Conservation (phyloP, 1,140 invertebrate genomes). For the Calosoma granatense region DNA sequence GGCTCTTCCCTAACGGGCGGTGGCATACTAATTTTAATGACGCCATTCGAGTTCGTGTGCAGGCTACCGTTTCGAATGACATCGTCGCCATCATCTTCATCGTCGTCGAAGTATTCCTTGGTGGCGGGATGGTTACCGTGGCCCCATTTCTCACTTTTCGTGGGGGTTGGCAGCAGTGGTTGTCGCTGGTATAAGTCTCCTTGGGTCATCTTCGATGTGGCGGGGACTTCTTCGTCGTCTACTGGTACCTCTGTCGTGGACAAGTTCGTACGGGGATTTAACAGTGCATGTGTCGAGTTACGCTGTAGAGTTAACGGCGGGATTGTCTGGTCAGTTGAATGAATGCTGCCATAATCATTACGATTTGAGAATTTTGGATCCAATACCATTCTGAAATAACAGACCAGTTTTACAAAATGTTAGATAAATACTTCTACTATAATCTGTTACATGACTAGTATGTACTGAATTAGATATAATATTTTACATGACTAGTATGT, state of each 20-base stretch:
- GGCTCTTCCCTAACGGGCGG: conserved; percentile 45
- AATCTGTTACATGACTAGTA: no score
- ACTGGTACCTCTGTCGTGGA: conserved; percentile 19
- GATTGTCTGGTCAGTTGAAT: conserved; percentile 26
- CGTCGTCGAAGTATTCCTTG: conserved; percentile 26
- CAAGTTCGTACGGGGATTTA: conserved; percentile 23
- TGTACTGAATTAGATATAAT: no score
- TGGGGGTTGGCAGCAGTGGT: conserved; percentile 28
- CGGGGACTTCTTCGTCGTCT: conserved; percentile 21
- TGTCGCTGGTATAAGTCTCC: conserved; percentile 33
- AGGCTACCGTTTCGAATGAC: conserved; percentile 15
- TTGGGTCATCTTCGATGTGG: conserved; percentile 18
- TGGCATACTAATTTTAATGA: conserved; percentile 38
- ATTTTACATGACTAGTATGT: no score
- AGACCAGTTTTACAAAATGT: no score
- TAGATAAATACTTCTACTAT: no score
- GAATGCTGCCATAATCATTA: conserved; percentile 35
- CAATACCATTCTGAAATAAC: conserved; percentile 36
- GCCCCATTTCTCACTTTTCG: conserved; percentile 23
- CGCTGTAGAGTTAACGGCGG: conserved; percentile 20
- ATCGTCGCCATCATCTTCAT: conserved; percentile 27
- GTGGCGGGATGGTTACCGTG: conserved; percentile 16
- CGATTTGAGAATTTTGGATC: conserved; percentile 34
- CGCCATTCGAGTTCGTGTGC: conserved; percentile 23
- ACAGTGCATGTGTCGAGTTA: conserved; percentile 22